Percentiles rank a stretch among this genome's conserved stretches.
Conservation (phyloP, 2,888 invertebrate species). For the Pristionchus exspectatus region DNA sequence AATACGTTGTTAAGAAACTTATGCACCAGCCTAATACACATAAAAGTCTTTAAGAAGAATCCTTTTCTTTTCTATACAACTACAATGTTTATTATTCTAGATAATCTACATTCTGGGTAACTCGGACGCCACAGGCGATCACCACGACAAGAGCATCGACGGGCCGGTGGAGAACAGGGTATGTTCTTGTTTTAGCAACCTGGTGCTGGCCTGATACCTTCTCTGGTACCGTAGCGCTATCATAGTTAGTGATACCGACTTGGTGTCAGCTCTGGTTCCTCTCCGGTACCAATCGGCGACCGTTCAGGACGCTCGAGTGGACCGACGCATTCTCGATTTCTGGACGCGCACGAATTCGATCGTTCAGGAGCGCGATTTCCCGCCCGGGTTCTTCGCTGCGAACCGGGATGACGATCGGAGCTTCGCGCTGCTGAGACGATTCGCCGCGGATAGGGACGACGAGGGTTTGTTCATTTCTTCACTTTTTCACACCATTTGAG, state of each 20-base stretch:
- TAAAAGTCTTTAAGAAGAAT: too few species aligned
- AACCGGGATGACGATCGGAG: background rate
- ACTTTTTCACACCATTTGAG: too few species aligned
- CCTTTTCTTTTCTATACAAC: too few species aligned
- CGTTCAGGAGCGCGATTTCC: slow-evolving; percentile 27
- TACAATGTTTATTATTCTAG: too few species aligned
- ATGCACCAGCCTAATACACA: too few species aligned
- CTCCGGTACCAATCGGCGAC: background rate
- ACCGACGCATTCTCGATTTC: background rate
- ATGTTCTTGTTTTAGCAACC: background rate
- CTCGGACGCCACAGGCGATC: background rate
- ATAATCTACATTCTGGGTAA: slow-evolving; percentile 17
- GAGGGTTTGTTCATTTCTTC: background rate
- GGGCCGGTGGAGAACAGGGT: slow-evolving; percentile 34
- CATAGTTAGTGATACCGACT: too few species aligned
- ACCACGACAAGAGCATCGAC: slow-evolving; percentile 7
- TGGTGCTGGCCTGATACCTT: background rate
- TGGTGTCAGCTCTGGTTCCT: background rate
- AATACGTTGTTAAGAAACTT: too few species aligned
- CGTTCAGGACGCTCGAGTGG: background rate
- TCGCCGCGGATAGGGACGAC: slow-evolving; percentile 29
- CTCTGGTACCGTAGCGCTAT: too few species aligned
- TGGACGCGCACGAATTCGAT: slow-evolving; percentile 19
- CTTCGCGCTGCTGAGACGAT: background rate
- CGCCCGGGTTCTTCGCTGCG: slow-evolving; percentile 15